These are phyloP conservation scores for Chiridota heheva DNA, from an alignment of 35 echinoderm and acorn worm species.

Conservation along the genomic window DNA sequence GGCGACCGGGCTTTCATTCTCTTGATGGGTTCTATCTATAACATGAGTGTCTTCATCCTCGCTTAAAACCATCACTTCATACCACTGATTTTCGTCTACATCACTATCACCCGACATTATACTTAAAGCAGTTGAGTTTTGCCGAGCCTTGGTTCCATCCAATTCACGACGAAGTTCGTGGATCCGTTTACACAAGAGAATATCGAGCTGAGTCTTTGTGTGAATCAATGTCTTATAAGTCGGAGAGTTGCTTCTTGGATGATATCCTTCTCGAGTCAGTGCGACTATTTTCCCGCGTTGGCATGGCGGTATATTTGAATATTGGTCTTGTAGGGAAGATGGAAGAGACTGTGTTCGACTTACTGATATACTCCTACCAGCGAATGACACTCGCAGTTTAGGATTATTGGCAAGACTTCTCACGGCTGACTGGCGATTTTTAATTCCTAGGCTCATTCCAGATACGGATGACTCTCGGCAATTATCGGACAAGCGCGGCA, in stretches of 20 bases:
- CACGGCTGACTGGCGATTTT: background rate
- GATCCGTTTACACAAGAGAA: background rate
- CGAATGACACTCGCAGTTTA: background rate
- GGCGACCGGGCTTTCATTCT: conserved; percentile 21
- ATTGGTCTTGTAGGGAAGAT: too few relatives aligned
- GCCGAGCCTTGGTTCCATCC: conserved; percentile 24
- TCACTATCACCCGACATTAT: background rate
- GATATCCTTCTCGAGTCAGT: conserved; percentile 8
- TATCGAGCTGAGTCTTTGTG: conserved; percentile 26
- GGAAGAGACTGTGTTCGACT: background rate
- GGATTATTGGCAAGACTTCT: conserved; percentile 34
- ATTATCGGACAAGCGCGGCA: too few relatives aligned
- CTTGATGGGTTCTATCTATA: conserved; percentile 5
- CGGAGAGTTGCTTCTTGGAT: conserved; percentile 26
- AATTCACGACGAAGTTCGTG: conserved; percentile 7
- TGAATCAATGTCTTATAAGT: conserved; percentile 27
- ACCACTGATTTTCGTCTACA: conserved; percentile 1
- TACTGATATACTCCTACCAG: background rate
- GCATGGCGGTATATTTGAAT: too few relatives aligned
- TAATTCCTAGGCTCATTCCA: background rate
- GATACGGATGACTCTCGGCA: too few relatives aligned
- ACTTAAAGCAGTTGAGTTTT: conserved; percentile 19
- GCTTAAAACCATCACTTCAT: background rate
- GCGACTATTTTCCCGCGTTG: background rate
- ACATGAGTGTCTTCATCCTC: background rate